These are phyloP conservation scores for Caenorhabditis sinica DNA, from an alignment of 2,888 invertebrate genomes.

Conservation along the genomic window DNA sequence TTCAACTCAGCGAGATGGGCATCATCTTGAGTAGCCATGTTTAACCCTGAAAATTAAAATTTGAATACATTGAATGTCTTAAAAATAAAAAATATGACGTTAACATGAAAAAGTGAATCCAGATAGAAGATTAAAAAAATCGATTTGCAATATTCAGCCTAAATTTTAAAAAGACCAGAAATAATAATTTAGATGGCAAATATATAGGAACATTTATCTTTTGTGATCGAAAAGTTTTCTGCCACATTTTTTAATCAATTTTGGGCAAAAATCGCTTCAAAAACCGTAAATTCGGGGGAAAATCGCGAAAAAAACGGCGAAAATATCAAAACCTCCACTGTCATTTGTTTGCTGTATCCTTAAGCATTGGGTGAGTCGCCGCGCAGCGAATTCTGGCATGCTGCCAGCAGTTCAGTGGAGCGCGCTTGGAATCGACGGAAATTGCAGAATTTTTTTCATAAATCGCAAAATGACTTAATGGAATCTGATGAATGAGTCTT, in stretches of 20 bases:
- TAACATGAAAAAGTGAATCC: too few relatives aligned
- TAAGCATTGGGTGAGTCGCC: slow-evolving; percentile 41
- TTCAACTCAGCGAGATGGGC: slow-evolving; percentile 80
- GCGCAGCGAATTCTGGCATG: slow-evolving; percentile 44
- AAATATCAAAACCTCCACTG: slow-evolving; percentile 37
- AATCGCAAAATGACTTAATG: too few relatives aligned
- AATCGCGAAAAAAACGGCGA: slow-evolving; percentile 36
- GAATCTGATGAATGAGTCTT: too few relatives aligned
- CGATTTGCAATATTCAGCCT: too few relatives aligned
- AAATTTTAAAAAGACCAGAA: too few relatives aligned
- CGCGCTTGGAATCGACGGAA: slow-evolving; percentile 19
- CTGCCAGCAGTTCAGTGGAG: slow-evolving; percentile 41
- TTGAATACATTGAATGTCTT: too few relatives aligned
- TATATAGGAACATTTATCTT: too few relatives aligned
- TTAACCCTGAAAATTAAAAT: slow-evolving; percentile 69
- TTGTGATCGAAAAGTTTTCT: too few relatives aligned
- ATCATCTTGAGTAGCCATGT: slow-evolving; percentile 77
- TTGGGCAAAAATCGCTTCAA: neutral
- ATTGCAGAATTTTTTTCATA: neutral
- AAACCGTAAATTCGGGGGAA: neutral
- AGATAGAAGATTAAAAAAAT: too few relatives aligned
- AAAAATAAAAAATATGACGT: slow-evolving; percentile 1
- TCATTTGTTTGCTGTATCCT: slow-evolving; percentile 38
- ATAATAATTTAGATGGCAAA: too few relatives aligned
- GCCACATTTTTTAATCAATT: neutral